These are phyloP conservation scores for Styela plicata DNA, from an alignment of 23 tunicate species.

Conservation along the genomic window DNA sequence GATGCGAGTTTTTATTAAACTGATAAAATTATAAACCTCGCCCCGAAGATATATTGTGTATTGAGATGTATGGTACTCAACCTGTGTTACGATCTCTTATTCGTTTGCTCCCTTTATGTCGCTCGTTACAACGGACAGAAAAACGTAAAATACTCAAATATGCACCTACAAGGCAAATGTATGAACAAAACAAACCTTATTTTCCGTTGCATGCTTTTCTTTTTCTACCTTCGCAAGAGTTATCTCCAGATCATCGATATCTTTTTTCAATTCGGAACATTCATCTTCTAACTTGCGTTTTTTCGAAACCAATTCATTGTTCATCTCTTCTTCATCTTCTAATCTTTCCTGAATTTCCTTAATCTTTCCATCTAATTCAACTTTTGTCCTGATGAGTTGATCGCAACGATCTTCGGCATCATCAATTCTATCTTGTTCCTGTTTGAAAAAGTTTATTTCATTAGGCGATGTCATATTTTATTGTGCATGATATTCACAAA, in stretches of 20 bases:
- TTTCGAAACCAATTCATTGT: constrained; percentile 76
- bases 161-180: too few species aligned
- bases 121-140: too few species aligned
- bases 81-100: too few species aligned
- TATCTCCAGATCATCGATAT: constrained; percentile 87
- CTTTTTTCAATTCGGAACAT: constrained; percentile 85
- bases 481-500: too few species aligned
- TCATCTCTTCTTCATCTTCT: constrained; percentile 91
- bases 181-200: constrained; percentile 48
- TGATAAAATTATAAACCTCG: too few species aligned
- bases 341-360: constrained; percentile 86
- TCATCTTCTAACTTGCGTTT: constrained; percentile 89
- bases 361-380: constrained; percentile 94
- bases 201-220: constrained; percentile 76
- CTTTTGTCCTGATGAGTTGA: constrained; percentile 83
- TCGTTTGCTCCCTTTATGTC: too few species aligned
- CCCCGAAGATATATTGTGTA: too few species aligned
- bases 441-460: neutral
- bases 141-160: too few species aligned
- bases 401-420: constrained; percentile 91
- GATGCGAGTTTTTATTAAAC: too few species aligned
- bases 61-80: too few species aligned
- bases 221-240: constrained; percentile 90
- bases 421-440: constrained; percentile 96
- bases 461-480: too few species aligned